Percentiles rank a stretch among this genome's conserved stretches.
Evolutionary conservation across 1,140 invertebrate genomes (phyloP).

Genomic region (Teleopsis dalmanni): DNA sequence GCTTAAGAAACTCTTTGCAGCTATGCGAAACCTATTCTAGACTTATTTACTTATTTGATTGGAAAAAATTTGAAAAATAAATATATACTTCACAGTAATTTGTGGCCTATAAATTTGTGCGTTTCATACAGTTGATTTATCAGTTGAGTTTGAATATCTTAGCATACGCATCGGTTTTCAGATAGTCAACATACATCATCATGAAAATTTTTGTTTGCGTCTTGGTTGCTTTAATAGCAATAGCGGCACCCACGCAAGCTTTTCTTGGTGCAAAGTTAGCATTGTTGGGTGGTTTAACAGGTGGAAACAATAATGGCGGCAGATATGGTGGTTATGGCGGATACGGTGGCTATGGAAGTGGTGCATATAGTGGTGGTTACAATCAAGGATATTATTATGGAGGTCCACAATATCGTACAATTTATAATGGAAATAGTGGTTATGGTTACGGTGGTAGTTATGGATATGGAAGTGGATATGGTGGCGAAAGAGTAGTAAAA

Average conservation of each 20-base stretch:
- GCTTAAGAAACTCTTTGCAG: too few relatives aligned
- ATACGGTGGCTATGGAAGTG: slow-evolving; percentile 12
- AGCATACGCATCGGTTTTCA: slow-evolving; percentile 7
- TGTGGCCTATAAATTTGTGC: slow-evolving; percentile 38
- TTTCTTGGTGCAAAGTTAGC: slow-evolving; percentile 32
- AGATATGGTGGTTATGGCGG: slow-evolving; percentile 7
- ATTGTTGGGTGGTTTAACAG: slow-evolving; percentile 19
- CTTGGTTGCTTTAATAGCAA: slow-evolving; percentile 25
- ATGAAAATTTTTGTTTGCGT: slow-evolving; percentile 30
- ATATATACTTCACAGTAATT: too few relatives aligned
- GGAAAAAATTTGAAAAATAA: too few relatives aligned
- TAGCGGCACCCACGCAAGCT: slow-evolving; percentile 24
- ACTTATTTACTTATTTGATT: too few relatives aligned
- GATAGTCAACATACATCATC: not conserved
- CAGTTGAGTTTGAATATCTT: slow-evolving; percentile 33
- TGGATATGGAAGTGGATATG: slow-evolving; percentile 12
- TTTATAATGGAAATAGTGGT: too few relatives aligned
- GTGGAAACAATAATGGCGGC: slow-evolving; percentile 10
- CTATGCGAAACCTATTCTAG: too few relatives aligned
- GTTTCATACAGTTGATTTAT: slow-evolving; percentile 21
- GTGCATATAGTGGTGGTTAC: not conserved
- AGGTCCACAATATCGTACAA: too few relatives aligned
- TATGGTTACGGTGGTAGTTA: not conserved
- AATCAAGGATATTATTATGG: not conserved
- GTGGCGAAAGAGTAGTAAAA: slow-evolving; percentile 27